Base-by-base conservation (phyloP, 2,797 vertebrate species). In the Tiaroga cobitis region DNA sequence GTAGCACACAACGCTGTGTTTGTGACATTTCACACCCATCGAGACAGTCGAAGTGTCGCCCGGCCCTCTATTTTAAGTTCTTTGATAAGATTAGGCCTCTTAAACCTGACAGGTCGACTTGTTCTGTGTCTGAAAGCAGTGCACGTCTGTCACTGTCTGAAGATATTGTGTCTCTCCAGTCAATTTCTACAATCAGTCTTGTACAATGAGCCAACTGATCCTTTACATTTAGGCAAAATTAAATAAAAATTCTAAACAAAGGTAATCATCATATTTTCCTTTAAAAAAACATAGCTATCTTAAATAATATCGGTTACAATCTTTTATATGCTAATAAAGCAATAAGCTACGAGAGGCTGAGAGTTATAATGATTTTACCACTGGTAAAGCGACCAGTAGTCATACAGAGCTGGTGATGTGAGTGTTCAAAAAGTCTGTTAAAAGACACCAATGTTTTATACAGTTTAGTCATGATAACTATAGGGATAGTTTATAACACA, bases 1-100 rank as follows among this genome's bases (percentile, higher is more conserved):
- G 56, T 83, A 59, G 46, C 39, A 82, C 68, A 46, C 80, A 81
- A 69, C 46, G 37, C 85, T 37, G 24, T 43, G 34, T 49, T 80
- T 82, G 79, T 84, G 85, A 85, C 76, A 84, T 61, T 78, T 88
- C 54, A 87, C 83, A 74, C 85, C 74, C 29, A 2, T 26, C 15
- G 6, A 37, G 59, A 15, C 51, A 63, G 56, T 68, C 8, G 4
- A 10, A 54, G 54, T 61, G 82, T 68, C 29, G 4, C 70, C 68
- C 61, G 34, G n/a, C 24, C 49, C 72, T 87, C 85, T 89, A 89
- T 89, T 90, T 87, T 82, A 39, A 88, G 87, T 67, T 24, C 29
- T 81, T 74, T 82, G 89, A 89, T 89, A 82, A 85, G 87, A 87
- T 88, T 83, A 84, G 19, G 18, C 34, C 77, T 49, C 65, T 72